Percentiles rank a stretch among this genome's conserved stretches.
phyloP scores from a whole-genome alignment of 2,797 vertebrate genomes.

The Remorina albescens region DNA sequence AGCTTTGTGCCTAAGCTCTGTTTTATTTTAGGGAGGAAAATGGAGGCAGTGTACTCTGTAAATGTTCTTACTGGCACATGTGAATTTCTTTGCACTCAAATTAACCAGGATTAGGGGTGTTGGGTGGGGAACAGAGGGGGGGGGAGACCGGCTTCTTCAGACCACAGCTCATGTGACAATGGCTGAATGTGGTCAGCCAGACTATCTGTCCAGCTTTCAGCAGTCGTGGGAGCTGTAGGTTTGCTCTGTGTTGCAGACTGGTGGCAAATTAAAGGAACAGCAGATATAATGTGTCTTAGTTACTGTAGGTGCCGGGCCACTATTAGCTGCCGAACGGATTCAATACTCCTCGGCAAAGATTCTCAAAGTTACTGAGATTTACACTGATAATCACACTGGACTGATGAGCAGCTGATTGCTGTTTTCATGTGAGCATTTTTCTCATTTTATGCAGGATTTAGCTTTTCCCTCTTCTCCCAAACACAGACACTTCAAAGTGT shows the following conservation, averaged over 20 bases:
- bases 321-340: neutral
- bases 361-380: slow-evolving; percentile 16
- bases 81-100: slow-evolving; percentile 94
- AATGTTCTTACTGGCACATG: slow-evolving; percentile 93
- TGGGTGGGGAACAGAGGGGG: slow-evolving; percentile 48
- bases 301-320: slow-evolving; percentile 10
- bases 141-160: slow-evolving; percentile 53
- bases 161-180: slow-evolving; percentile 90
- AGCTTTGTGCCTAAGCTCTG: slow-evolving; percentile 87
- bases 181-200: slow-evolving; percentile 81
- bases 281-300: neutral
- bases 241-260: slow-evolving; percentile 2
- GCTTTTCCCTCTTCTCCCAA: too few relatives aligned
- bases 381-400: too few relatives aligned
- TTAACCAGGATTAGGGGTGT: slow-evolving; percentile 94
- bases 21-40: slow-evolving; percentile 87
- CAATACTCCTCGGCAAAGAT: slow-evolving; percentile 18
- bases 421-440: too few relatives aligned
- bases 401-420: too few relatives aligned
- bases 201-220: slow-evolving; percentile 54
- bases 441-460: too few relatives aligned
- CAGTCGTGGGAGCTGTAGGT: slow-evolving; percentile 36
- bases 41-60: slow-evolving; percentile 89
- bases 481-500: too few relatives aligned
- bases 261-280: slow-evolving; percentile 18